A percentile compares a stretch with the other conserved stretches of the same genome.
phyloP scores from a whole-genome alignment of 64 coral and sea anemone genomes.

The Anthopleura sola region DNA sequence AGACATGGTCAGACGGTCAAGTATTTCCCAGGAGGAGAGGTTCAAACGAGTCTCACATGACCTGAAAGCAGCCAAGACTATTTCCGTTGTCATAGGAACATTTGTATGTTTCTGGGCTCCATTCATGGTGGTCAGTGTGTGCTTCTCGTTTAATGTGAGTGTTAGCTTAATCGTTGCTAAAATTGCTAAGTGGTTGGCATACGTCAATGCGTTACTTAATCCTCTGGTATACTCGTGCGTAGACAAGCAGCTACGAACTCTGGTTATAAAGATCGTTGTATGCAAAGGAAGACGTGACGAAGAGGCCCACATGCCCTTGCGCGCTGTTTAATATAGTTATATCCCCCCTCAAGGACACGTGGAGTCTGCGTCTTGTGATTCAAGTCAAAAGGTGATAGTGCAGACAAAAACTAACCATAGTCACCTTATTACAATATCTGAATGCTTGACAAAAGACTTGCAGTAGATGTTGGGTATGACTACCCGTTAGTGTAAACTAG shows the following conservation, averaged over 20 bases:
- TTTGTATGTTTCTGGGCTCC: conserved; percentile 86
- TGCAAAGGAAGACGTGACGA: conserved; percentile 22
- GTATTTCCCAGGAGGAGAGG: conserved; percentile 2
- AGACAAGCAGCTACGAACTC: conserved; percentile 65
- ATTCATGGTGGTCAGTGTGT: conserved; percentile 67
- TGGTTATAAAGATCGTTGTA: conserved; percentile 38
- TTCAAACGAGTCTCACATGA: conserved; percentile 51
- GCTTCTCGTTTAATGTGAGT: conserved; percentile 16
- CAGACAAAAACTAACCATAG: not conserved
- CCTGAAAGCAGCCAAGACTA: conserved; percentile 78
- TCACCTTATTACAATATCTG: not conserved
- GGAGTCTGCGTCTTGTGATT: not conserved
- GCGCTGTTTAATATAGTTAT: not conserved
- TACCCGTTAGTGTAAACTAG: not conserved
- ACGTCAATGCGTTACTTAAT: conserved; percentile 74
- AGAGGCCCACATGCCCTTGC: not conserved
- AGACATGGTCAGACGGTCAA: conserved; percentile 1
- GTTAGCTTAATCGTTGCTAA: conserved; percentile 45
- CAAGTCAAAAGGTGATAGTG: not conserved
- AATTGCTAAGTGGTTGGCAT: conserved; percentile 78
- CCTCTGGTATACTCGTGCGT: conserved; percentile 80
- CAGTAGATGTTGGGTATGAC: not conserved
- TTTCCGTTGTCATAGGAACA: conserved; percentile 84
- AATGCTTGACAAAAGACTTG: not conserved
- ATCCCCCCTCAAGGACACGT: not conserved